Evolutionary conservation across 2,888 invertebrate species (phyloP).

Genomic region (Drosophila pseudotakahashii): DNA sequence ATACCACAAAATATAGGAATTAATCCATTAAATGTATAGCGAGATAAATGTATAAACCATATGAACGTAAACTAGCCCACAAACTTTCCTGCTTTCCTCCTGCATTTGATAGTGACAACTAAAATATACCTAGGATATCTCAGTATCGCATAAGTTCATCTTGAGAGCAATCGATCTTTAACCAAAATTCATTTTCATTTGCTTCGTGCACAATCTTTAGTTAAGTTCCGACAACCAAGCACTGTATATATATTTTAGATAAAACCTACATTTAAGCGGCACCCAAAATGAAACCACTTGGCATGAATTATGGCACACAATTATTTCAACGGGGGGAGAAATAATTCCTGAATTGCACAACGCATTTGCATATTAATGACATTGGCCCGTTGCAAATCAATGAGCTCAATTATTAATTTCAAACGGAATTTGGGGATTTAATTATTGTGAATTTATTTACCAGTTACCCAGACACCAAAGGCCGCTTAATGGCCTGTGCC

Average conservation of each 20-base stretch:
- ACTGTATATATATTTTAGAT: constrained; percentile 47
- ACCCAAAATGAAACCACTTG: constrained; percentile 32
- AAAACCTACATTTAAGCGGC: constrained; percentile 34
- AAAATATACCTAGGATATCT: constrained; percentile 12
- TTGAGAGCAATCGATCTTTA: constrained; percentile 4
- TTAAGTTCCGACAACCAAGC: constrained; percentile 27
- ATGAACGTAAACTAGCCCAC: constrained; percentile 25
- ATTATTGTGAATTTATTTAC: constrained; percentile 52
- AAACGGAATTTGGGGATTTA: constrained; percentile 10
- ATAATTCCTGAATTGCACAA: constrained; percentile 18
- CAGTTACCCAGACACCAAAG: constrained; percentile 39
- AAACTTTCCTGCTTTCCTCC: constrained; percentile 23
- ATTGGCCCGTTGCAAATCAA: constrained; percentile 6
- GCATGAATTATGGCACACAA: constrained; percentile 45
- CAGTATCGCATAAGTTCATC: neutral
- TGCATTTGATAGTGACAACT: constrained; percentile 20
- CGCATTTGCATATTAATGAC: constrained; percentile 37
- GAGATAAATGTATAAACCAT: constrained; percentile 39
- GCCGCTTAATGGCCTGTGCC: constrained; percentile 47
- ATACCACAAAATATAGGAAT: constrained; percentile 21
- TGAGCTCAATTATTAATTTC: constrained; percentile 32
- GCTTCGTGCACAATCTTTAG: constrained; percentile 3
- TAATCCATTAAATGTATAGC: constrained; percentile 21
- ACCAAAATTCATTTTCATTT: constrained; percentile 8
- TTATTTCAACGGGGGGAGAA: constrained; percentile 8